These are phyloP conservation scores for Pecten maximus DNA, from an alignment of 2,888 invertebrate species.

Conservation along the genomic window DNA sequence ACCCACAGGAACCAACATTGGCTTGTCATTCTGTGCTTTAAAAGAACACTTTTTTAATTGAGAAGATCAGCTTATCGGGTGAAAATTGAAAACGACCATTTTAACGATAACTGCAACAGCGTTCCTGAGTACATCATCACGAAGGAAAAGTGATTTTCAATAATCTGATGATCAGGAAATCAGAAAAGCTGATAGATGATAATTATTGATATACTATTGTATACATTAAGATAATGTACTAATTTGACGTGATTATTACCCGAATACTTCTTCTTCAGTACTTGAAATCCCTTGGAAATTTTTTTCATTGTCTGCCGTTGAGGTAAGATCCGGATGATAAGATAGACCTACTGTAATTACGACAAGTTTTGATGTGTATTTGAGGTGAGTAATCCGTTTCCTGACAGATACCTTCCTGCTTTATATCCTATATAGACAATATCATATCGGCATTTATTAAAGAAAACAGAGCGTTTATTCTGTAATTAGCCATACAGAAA, in stretches of 20 bases:
- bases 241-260: not conserved
- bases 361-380: not conserved
- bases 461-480: not conserved
- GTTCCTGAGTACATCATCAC: too few species aligned
- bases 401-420: not conserved
- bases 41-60: too few species aligned
- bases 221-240: too few species aligned
- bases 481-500: too few species aligned
- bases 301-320: constrained; percentile 2
- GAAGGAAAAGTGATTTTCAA: too few species aligned
- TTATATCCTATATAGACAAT: not conserved
- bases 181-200: too few species aligned
- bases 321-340: not conserved
- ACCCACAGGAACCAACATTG: not conserved
- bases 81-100: too few species aligned
- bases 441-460: not conserved
- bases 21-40: not conserved
- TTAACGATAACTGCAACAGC: too few species aligned
- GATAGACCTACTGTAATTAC: not conserved
- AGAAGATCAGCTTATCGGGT: too few species aligned
- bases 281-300: constrained; percentile 23
- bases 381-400: not conserved
- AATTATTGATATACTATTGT: too few species aligned
- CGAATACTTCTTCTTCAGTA: not conserved
- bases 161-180: too few species aligned